Base-by-base conservation (phyloP, 2,888 invertebrate species). In the Dendrolimus pini region DNA sequence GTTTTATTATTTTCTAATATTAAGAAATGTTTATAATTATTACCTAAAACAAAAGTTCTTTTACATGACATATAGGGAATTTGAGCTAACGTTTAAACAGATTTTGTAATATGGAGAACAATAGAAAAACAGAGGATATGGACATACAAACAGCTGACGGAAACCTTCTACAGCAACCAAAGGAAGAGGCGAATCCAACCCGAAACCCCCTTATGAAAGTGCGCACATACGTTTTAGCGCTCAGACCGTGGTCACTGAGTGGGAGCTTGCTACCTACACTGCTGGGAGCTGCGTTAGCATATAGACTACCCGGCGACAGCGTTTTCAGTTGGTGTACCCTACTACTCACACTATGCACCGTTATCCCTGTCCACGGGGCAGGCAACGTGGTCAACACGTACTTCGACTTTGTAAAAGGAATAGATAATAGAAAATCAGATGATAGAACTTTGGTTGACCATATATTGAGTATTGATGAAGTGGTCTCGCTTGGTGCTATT, bases 351-450 rank as follows among this genome's bases (percentile, higher is more conserved):
- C 91, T 96, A 56, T 93, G 96, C 69, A 98, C 97, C 3, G 95
- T 97, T 30, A 92, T 98, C 61, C 96, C 96, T 1, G 98, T 98
- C 3, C 98, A 99, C 79, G 97, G 98, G 61, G 98, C 98, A 61
- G 98, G 98, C 57, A 99, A 99, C 85, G 95, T 98, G 53, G 98
- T 99, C 41, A 98, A 98, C 83, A 98, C 98, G 0, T 98, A 98
- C 82, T 98, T 96, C 80, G 98, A 99, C 84, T 99, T 96, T 78
- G 94, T 96, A 47, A 97, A 97, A 89, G 98, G 96, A 55, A 97
- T 98, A 59, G 98, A 99, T 82, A 96, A 96, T 78, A 93, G 96
- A 63, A 97, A 96, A 88, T 97, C 97, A 67, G 98, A 98, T 77
- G 98, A 98, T 78, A 93, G 98, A 75, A 98, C 97, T 67, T 91